Percentiles rank a stretch among this genome's conserved stretches.
Evolutionary conservation across 2,797 vertebrate genomes (phyloP).

Genomic region (Picus viridis): DNA sequence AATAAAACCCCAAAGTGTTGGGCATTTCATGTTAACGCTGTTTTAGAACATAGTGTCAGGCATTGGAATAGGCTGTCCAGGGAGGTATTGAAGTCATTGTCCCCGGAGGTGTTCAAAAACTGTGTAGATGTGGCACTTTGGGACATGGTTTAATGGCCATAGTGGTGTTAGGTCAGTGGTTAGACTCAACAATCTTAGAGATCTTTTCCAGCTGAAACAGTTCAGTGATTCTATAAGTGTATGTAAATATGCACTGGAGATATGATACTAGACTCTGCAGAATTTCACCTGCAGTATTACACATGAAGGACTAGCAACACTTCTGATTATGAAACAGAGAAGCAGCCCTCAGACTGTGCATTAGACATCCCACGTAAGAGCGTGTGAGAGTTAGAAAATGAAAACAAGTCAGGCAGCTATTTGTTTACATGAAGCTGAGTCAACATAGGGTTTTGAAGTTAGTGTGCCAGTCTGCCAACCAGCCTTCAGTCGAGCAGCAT

Average conservation of each 20-base stretch:
- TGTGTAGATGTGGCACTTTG: too few species aligned
- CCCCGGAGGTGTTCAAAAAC: too few species aligned
- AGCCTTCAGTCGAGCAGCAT: background rate
- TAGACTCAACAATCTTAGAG: too few species aligned
- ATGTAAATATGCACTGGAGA: background rate
- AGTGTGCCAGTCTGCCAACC: background rate
- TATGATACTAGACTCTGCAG: background rate
- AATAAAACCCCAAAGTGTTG: background rate
- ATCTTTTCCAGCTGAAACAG: too few species aligned
- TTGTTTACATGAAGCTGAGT: background rate
- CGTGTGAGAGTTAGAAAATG: background rate
- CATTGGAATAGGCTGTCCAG: too few species aligned
- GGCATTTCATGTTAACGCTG: background rate
- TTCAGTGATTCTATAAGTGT: too few species aligned
- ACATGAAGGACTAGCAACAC: background rate
- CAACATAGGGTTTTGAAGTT: background rate
- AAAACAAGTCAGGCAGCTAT: background rate
- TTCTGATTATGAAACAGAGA: background rate
- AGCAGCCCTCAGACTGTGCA: background rate
- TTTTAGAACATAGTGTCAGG: too few species aligned
- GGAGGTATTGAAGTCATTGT: too few species aligned
- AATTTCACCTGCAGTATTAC: background rate
- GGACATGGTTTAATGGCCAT: too few species aligned
- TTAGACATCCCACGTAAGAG: background rate
- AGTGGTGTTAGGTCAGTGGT: too few species aligned